phyloP scores from a whole-genome alignment of 2,797 vertebrate genomes.

The Hydrocynus forskahlii region DNA sequence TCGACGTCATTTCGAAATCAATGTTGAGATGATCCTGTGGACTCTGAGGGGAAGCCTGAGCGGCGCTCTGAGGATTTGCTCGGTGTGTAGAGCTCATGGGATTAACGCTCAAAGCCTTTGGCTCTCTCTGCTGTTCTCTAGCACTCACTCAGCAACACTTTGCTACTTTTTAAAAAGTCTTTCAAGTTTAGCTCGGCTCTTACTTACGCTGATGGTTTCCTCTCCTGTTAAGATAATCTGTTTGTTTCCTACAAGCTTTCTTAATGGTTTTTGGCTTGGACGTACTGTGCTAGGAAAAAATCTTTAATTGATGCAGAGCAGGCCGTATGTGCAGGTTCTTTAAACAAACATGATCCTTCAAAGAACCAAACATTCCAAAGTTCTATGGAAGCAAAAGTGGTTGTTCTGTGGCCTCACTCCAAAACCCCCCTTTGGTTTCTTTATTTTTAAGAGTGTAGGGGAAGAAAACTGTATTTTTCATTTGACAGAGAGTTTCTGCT shows the following conservation, averaged over 20 bases:
- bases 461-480: neutral
- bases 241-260: neutral
- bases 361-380: no score
- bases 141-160: conserved; percentile 51
- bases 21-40: conserved; percentile 2
- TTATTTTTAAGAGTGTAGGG: neutral
- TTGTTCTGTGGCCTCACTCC: neutral
- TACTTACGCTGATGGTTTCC: neutral
- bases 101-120: conserved; percentile 15
- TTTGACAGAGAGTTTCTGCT: neutral
- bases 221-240: neutral
- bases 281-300: neutral
- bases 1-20: conserved; percentile 9
- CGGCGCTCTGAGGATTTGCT: conserved; percentile 8
- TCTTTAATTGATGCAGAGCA: neutral
- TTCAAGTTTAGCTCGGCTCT: neutral
- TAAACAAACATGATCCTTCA: no score
- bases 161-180: conserved; percentile 4
- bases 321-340: no score
- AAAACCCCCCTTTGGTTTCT: neutral
- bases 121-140: conserved; percentile 13
- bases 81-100: conserved; percentile 1
- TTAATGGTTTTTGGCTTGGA: neutral
- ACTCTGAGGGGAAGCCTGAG: conserved; percentile 13
- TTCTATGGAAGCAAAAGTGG: neutral